Evolutionary conservation across 2,888 invertebrate genomes (phyloP), one percentile per base, ranked within the genome.

Genomic region (Parasteatoda lunata): DNA sequence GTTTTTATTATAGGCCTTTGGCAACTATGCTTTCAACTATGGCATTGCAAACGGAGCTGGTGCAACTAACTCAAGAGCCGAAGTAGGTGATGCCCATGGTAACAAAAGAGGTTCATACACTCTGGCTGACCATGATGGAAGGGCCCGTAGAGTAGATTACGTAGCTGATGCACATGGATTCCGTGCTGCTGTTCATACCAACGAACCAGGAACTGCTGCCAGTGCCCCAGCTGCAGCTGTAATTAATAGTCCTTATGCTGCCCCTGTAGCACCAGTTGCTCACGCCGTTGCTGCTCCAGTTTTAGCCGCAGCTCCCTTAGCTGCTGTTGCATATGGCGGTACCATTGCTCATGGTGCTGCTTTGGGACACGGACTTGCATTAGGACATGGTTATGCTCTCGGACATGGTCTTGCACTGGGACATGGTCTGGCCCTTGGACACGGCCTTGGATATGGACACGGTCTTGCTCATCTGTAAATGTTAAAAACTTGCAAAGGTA

Each of bases 341-440:
- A 49, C n/a, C 49, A 15, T 79, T 8, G 54, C 47, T n/a, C 52
- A 73, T 47, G 80, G 80, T 9, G 64, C 64, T 49, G 77, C 5
- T 13, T 15, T 70, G 47, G 59, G 70, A 13, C n/a, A 30, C 15
- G 54, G 30, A 6, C 11, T n/a, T 45, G 66, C 51, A 45, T 15
- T 68, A 30, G 77, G 49, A 49, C 49, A 66, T 51, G 77, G 51
- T 9, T 11, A n/a, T 45, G 66, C 15, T 11, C 47, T 78, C 11
- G 78, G 70, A 5, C 47, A 70, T 54, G 78, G 52, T 13, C 30
- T 15, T 45, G 69, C 52, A 48, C 15, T 70, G n/a, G 78, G 78
- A 3, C 9, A 13, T 4, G 59, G 59, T 13, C 59, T 13, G 9
- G 59, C 11, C 4, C 59, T 59, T 59, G 59, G 59, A 0, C 59